Evolutionary conservation across 2,888 invertebrate genomes (phyloP), one percentile per base, ranked within the genome.

Genomic region (Mythimna pallens): DNA sequence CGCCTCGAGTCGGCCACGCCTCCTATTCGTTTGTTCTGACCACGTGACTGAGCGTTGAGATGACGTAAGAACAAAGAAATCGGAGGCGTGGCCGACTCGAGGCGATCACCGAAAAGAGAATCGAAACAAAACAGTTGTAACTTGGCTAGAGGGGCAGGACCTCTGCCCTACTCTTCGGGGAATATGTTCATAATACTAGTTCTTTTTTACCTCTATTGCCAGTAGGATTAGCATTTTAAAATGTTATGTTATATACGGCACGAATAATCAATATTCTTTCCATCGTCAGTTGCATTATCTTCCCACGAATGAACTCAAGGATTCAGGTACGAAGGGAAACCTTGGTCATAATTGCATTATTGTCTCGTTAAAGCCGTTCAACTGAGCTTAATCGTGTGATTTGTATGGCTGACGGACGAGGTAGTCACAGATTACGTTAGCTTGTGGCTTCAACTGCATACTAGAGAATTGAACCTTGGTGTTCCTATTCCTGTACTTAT

Each of bases 341-440:
- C 79, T 78, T 65, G 64, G 3, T 0, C 22, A 40, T 80, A 80
- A 80, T 82, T 54, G 54, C 40, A 79, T 80, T 80, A 79, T 7
- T 22, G 50, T 43, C 54, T 55, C 3, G 64, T 72, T 25, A 50
- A 68, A 82, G 62, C 67, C 67, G 52, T 50, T 58, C 52, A 67
- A 62, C 79, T 47, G 57, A 61, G 47, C 8, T 64, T 8, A 59
- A 43, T 30, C 30, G 47, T 63, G 43, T 62, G 54, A 64, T 43
- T 50, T 62, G 25, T 43, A 64, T 40, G 50, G 59, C 30, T 8
- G 52, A 22, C 12, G n/a, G 47, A 2, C 58, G 58, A 65, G n/a
- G 17, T 52, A 40, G 22, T 17, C 52, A 14, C 52, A 34, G 36
- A 40, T 40, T 57, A 67, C 40, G 20, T 50, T 34, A 17, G 8